Evolutionary conservation across 2,888 invertebrate genomes (phyloP).

Genomic region (Bombyx huttoni): DNA sequence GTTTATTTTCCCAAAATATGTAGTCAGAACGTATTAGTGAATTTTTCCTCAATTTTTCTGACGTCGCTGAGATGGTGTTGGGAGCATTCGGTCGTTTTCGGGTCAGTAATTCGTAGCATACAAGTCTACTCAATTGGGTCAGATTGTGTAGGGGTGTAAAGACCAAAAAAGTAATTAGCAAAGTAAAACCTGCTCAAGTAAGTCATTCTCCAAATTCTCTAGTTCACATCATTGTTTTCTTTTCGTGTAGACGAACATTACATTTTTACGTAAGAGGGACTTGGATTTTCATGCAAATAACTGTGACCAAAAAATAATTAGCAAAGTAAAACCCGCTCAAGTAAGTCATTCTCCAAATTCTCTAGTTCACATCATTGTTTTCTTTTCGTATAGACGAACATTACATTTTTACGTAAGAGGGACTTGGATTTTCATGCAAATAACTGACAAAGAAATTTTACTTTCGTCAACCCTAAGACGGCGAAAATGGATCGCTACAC

Average conservation of each 20-base stretch:
- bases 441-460: not conserved
- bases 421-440: too few species aligned
- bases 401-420: too few species aligned
- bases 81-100: slow-evolving; percentile 2
- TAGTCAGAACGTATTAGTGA: too few species aligned
- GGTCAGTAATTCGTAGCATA: slow-evolving; percentile 18
- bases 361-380: slow-evolving; percentile 1
- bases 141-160: slow-evolving; percentile 16
- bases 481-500: slow-evolving; percentile 2
- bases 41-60: too few species aligned
- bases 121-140: slow-evolving; percentile 21
- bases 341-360: slow-evolving; percentile 2
- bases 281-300: too few species aligned
- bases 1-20: too few species aligned
- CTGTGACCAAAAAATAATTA: not conserved
- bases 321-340: not conserved
- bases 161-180: not conserved
- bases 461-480: slow-evolving; percentile 3
- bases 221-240: not conserved
- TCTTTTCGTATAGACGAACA: too few species aligned
- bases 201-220: slow-evolving; percentile 4
- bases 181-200: not conserved
- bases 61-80: not conserved
- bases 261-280: too few species aligned
- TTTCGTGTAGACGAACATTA: too few species aligned